A percentile compares a stretch with the other conserved stretches of the same genome.
phyloP scores from a whole-genome alignment of 2,113 vertebrate genomes.

The Pimephales promelas region DNA sequence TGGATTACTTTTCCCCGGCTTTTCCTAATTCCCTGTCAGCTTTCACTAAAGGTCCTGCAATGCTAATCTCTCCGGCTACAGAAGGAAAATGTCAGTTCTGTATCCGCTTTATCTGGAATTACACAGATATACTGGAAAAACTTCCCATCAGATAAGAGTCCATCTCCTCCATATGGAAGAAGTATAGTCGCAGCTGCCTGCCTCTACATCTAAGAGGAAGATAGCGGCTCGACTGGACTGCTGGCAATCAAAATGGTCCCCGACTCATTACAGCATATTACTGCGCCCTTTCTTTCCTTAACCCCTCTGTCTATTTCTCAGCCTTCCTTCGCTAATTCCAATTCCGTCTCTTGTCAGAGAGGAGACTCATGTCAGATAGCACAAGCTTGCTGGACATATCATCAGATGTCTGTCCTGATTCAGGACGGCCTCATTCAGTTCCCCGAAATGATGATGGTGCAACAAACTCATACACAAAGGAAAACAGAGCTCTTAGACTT shows the following conservation, averaged over 20 bases:
- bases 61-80: constrained; percentile 79
- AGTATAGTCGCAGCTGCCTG: constrained; percentile 66
- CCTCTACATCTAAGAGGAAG: constrained; percentile 55
- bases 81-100: constrained; percentile 80
- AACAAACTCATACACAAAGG: constrained; percentile 30
- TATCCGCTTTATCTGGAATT: constrained; percentile 82
- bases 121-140: constrained; percentile 68
- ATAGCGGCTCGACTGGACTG: constrained; percentile 48
- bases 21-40: constrained; percentile 81
- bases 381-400: constrained; percentile 85
- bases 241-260: constrained; percentile 54
- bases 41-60: constrained; percentile 79
- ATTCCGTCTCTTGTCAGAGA: constrained; percentile 63
- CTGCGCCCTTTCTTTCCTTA: constrained; percentile 43
- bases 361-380: constrained; percentile 85
- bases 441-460: constrained; percentile 46
- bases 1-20: constrained; percentile 81
- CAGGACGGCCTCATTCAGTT: constrained; percentile 61
- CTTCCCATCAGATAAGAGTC: constrained; percentile 80
- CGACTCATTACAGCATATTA: constrained; percentile 58
- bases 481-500: constrained; percentile 41
- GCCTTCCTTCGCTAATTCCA: constrained; percentile 39
- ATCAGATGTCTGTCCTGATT: constrained; percentile 84
- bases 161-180: constrained; percentile 74
- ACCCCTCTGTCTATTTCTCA: constrained; percentile 35